These are phyloP conservation scores for Drosophila nr. fundita DNA, from an alignment of 2,888 invertebrate genomes.

Conservation along the genomic window DNA sequence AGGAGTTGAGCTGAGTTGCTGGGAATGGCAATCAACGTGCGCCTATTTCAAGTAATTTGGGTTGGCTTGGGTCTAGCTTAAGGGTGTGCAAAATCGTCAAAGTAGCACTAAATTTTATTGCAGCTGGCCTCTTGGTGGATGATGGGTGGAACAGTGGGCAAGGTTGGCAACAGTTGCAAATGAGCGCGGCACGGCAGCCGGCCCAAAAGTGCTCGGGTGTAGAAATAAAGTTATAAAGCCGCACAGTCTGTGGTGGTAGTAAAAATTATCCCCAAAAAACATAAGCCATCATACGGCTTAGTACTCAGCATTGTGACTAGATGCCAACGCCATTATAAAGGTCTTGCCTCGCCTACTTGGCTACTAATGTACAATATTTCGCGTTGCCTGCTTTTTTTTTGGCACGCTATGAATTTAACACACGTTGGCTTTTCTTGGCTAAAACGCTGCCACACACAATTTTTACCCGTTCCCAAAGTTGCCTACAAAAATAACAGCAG, in stretches of 20 bases:
- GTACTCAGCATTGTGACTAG: slow-evolving; percentile 28
- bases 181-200: slow-evolving; percentile 69
- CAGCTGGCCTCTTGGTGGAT: slow-evolving; percentile 22
- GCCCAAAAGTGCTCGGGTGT: slow-evolving; percentile 18
- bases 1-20: slow-evolving; percentile 24
- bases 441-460: slow-evolving; percentile 30
- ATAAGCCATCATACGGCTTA: slow-evolving; percentile 52
- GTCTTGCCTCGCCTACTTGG: slow-evolving; percentile 4
- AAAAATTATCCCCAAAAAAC: slow-evolving; percentile 38
- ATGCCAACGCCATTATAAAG: slow-evolving; percentile 24
- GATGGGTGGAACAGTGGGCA: slow-evolving; percentile 4
- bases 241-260: slow-evolving; percentile 55
- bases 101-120: slow-evolving; percentile 75
- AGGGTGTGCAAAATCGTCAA: slow-evolving; percentile 74
- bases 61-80: slow-evolving; percentile 22
- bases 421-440: slow-evolving; percentile 34
- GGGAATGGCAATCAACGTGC: slow-evolving; percentile 30
- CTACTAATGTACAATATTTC: slow-evolving; percentile 75
- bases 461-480: slow-evolving; percentile 13
- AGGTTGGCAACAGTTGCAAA: slow-evolving; percentile 63
- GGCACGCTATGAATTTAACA: slow-evolving; percentile 76
- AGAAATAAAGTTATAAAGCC: slow-evolving; percentile 75
- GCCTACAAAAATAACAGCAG: slow-evolving; percentile 10
- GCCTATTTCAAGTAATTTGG: slow-evolving; percentile 39
- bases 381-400: slow-evolving; percentile 57